Conservation (phyloP, 2,888 invertebrate genomes). For the Rhagonycha fulva region DNA sequence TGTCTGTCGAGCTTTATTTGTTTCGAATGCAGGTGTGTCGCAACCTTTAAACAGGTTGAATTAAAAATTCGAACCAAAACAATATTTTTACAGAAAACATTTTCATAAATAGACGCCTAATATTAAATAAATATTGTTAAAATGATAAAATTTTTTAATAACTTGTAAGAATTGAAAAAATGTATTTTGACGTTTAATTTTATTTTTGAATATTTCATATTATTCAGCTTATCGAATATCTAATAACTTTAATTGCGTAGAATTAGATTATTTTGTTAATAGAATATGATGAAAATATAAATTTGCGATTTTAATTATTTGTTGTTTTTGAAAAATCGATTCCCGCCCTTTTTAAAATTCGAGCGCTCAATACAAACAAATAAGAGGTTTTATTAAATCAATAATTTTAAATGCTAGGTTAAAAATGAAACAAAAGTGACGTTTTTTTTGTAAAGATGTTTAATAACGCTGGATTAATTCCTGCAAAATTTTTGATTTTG, state of each 20-base stretch:
- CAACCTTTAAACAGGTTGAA: not conserved
- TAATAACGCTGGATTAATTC: slow-evolving; percentile 58
- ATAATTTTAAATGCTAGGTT: not conserved
- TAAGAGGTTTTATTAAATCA: not conserved
- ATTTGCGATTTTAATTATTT: not conserved
- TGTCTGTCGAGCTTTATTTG: not conserved
- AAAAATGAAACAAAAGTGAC: slow-evolving; percentile 26
- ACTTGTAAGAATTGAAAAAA: not conserved
- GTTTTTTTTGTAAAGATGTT: slow-evolving; percentile 37
- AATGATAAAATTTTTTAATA: not conserved
- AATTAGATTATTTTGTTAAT: not conserved
- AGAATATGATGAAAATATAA: not conserved
- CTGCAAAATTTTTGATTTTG: slow-evolving; percentile 72
- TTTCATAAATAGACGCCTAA: not conserved
- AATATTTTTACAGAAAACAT: not conserved
- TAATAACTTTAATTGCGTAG: not conserved
- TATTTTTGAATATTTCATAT: not conserved
- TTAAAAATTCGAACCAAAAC: not conserved
- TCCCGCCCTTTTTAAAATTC: not conserved
- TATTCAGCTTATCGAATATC: not conserved
- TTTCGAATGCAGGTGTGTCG: not conserved
- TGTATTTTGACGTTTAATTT: not conserved
- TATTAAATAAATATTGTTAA: not conserved
- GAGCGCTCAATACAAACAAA: not conserved
- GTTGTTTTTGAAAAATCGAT: not conserved